Base-by-base conservation (phyloP, 1,140 invertebrate species). In the Wasmannia auropunctata region DNA sequence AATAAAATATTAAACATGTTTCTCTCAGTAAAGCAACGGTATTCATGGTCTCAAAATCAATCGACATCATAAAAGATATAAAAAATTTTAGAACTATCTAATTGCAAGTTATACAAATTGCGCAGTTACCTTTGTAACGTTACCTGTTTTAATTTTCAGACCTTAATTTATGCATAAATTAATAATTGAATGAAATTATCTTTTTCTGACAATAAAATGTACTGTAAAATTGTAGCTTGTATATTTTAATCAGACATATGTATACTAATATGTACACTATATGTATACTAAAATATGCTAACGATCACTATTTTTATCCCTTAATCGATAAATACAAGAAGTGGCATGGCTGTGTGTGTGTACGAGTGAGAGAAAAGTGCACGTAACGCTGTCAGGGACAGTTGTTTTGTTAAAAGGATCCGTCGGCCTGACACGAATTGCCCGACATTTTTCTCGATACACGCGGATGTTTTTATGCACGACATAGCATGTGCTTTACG, bases 391-490 rank as follows among this genome's bases (percentile, higher is more conserved):
- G 37, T 31, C 28, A 2, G 16, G 25, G 34, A 81, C 34, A 56
- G 49, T 51, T 34, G 49, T 83, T 83, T 46, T 83, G 51, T 43
- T 83, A 72, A 83, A 83, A 72, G 37, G 67, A 58, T 69, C 31
- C 46, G 51, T 56, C 63, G 25, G 25, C 49, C 72, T 81, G 65
- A 81, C 79, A 72, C 65, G 22, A 70, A 58, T 72, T 81, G 19
- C 51, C 28, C 65, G 63, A 70, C 49, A 72, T 81, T 81, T 81
- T 81, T 72, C 65, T 72, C 65, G 79, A 81, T 81, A 81, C 63
- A 70, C 19, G 16, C 16, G 51, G 31, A 51, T 79, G 10, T 72
- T 83, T 83, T 72, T 72, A 72, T 72, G 34, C 51, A 49, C 49
- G 22, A 43, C 67, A 28, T 58, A n/a, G 22, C 37, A 43, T 19